A percentile compares a stretch with the other conserved stretches of the same genome.
phyloP scores from a whole-genome alignment of 2,888 invertebrate species.

The Drosophila anceps region DNA sequence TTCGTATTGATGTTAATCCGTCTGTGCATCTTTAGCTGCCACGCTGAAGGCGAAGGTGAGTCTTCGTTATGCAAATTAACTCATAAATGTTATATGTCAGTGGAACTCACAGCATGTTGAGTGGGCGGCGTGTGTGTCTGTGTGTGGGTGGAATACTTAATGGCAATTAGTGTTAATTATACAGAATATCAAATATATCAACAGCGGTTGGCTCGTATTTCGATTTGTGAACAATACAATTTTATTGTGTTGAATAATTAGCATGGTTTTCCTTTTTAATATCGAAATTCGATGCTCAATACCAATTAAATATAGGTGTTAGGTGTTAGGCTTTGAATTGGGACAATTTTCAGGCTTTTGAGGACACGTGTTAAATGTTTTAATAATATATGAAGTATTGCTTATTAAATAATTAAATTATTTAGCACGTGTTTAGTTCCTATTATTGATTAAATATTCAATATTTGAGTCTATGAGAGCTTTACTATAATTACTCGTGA shows the following conservation, averaged over 20 bases:
- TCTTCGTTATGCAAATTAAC: conserved; percentile 66
- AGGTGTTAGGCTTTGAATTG: background rate
- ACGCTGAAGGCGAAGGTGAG: conserved; percentile 62
- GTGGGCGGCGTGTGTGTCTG: conserved; percentile 1
- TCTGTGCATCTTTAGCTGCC: conserved; percentile 59
- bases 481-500: conserved; percentile 10
- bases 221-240: conserved; percentile 10
- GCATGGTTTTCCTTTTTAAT: background rate
- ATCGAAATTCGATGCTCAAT: conserved; percentile 1
- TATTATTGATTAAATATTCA: conserved; percentile 19
- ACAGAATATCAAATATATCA: conserved; percentile 24
- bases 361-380: background rate
- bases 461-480: conserved; percentile 10
- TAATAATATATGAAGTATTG: background rate
- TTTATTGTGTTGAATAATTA: conserved; percentile 16
- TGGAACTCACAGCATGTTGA: conserved; percentile 50
- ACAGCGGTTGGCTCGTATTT: background rate
- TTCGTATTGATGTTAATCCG: conserved; percentile 64
- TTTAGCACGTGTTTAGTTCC: background rate
- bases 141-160: conserved; percentile 51
- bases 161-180: conserved; percentile 48
- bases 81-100: conserved; percentile 63
- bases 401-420: conserved; percentile 1
- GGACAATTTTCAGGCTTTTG: background rate
- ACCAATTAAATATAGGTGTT: conserved; percentile 1